Base-by-base conservation (phyloP, 2,113 vertebrate species). In the Rhinoderma darwinii region DNA sequence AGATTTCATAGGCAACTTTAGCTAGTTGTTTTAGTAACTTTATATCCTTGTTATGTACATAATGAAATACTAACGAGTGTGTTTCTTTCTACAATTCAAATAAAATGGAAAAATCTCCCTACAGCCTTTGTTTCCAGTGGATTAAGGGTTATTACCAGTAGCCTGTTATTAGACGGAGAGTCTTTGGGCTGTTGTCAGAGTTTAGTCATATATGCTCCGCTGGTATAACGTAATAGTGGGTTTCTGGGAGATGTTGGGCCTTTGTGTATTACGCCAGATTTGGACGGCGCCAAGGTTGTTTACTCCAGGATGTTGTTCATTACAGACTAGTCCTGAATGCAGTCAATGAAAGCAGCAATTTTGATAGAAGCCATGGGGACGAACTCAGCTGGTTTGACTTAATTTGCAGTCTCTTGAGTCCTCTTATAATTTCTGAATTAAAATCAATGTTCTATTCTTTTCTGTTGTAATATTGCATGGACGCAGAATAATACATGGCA, bases 221-320 rank as follows among this genome's bases (percentile, higher is more conserved):
- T 51, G 44, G 17, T 41, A 70, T 83, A 76, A 39, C 47, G 27
- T 76, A 43, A 84, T 76, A 44, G 14, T 39, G n/a, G 47, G 50
- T 74, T 76, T 63, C 35, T 84, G 41, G 56, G 73, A 43, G 50
- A 32, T 77, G 39, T 77, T 35, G 54, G 51, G 10, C 74, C 74
- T 63, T 47, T 63, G 84, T 76, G 84, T 77, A 85, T 85, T 77
- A 61, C 51, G 44, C 35, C 35, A 76, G 83, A 75, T 75, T 61
- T 75, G 25, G 66, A 43, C 61, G 83, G 84, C 74, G 74, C 74
- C 84, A 85, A 56, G 47, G 51, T 85, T 85, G 84, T 85, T 85
- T 85, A 85, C 84, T 76, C 84, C 56, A 76, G 50, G 74, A 85
- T 66, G 75, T 66, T 30, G 47, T 85, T 85, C 56, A 85, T 77